Evolutionary conservation across 1,140 invertebrate species (phyloP), one percentile per base, ranked within the genome.

Genomic region (Frieseomelitta varia): DNA sequence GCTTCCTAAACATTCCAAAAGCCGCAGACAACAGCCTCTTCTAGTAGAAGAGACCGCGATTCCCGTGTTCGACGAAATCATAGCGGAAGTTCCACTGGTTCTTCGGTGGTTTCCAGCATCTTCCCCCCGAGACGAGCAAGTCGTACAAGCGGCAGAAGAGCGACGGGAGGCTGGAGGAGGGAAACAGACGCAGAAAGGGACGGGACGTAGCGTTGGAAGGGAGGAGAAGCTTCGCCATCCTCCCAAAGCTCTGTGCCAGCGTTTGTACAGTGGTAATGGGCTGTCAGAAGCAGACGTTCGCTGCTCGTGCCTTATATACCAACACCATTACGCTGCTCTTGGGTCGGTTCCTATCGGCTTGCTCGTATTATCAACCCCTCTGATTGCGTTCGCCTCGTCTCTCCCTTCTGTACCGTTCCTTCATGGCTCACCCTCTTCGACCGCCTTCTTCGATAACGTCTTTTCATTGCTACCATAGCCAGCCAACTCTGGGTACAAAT

Each of bases 181-280:
- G 71, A 58, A 80, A 71, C 82, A 71, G 75, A 76, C 47, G 58
- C 55, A 56, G 72, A 72, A 61, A 67, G 69, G 58, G 58, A 63
- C 11, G 61, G 24, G 51, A 77, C 71, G 74, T 71, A 68, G 19
- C 1, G 73, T 34, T 53, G 53, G 12, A 63, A 73, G 76, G 68
- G 73, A 67, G 61, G 79, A 82, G 85, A 80, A 72, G 81, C 78
- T 85, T 88, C 84, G 61, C 88, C 85, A 90, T 89, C 88, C 87
- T 89, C 76, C 88, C 84, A 86, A 83, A 90, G 85, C 87, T 68
- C 82, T 74, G 87, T 85, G 86, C 86, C 63, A 87, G 89, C 90
- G 92, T 94, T 93, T 93, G 90, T 93, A 93, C 93, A 94, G 93
- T 93, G 92, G 93, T 94, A 94, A 94, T 94, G 93, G 93, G 90